These are phyloP conservation scores for Drosophila putrida DNA, from an alignment of 2,888 invertebrate species.

Conservation along the genomic window DNA sequence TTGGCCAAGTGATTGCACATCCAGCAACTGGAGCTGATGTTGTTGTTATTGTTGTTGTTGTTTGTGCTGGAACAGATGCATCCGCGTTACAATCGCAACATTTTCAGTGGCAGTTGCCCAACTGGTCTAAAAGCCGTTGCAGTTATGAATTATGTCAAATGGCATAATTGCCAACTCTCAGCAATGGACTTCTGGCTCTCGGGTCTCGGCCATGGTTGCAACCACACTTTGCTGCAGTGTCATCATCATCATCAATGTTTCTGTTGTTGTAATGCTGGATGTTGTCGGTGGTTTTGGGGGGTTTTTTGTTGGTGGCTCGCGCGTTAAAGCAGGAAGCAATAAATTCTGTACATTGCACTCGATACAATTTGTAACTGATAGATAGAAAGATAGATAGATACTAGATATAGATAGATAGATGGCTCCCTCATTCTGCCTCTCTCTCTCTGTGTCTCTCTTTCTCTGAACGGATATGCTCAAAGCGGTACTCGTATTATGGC, in stretches of 20 bases:
- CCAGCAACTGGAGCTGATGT: constrained; percentile 25
- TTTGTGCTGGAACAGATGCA: constrained; percentile 44
- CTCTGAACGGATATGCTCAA: constrained; percentile 68
- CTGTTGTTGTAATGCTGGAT: constrained; percentile 9
- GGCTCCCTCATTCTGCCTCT: neutral
- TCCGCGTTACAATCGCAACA: constrained; percentile 67
- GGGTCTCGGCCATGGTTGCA: constrained; percentile 29
- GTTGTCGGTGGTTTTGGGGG: constrained; percentile 45
- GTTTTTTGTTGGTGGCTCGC: constrained; percentile 28
- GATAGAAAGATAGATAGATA: constrained; percentile 47
- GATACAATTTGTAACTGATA: constrained; percentile 83
- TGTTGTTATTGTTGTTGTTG: constrained; percentile 13
- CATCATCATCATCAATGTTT: constrained; percentile 32
- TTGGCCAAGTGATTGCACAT: constrained; percentile 66
- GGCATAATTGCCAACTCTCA: constrained; percentile 81
- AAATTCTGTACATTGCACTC: constrained; percentile 82
- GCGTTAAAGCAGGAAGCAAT: constrained; percentile 81
- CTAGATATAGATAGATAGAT: constrained; percentile 19
- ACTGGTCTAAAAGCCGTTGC: constrained; percentile 58
- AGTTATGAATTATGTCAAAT: constrained; percentile 83
- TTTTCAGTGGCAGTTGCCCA: constrained; percentile 41
- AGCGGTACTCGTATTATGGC: constrained; percentile 41
- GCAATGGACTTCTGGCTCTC: constrained; percentile 29
- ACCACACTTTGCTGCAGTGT: constrained; percentile 23
- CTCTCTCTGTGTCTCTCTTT: neutral